These are phyloP conservation scores for Shinisaurus crocodilurus DNA, from an alignment of 2,113 vertebrate genomes.

Conservation along the genomic window DNA sequence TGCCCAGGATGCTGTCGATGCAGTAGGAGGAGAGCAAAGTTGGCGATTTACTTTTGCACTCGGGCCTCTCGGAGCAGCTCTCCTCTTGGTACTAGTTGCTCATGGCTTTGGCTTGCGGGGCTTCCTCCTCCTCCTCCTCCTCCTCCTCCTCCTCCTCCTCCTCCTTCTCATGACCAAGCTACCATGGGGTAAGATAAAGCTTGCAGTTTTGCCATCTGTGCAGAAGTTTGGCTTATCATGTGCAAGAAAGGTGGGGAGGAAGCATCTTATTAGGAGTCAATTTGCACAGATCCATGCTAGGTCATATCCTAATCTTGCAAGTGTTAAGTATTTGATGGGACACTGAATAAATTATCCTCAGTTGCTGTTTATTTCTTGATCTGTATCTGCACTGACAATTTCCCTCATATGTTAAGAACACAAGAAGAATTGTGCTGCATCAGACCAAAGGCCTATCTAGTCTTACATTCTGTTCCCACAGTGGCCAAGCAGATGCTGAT, in stretches of 20 bases:
- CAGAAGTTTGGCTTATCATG: neutral
- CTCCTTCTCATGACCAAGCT: neutral
- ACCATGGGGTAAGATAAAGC: neutral
- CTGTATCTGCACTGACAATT: too few species aligned
- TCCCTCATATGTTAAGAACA: too few species aligned
- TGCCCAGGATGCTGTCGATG: slow-evolving; percentile 98
- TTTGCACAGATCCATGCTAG: neutral
- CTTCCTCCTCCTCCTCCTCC: too few species aligned
- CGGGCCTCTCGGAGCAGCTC: slow-evolving; percentile 85
- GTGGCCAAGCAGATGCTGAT: too few species aligned
- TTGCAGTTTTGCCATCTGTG: neutral
- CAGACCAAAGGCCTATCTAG: too few species aligned
- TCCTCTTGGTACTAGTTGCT: slow-evolving; percentile 94
- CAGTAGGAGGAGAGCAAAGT: slow-evolving; percentile 98
- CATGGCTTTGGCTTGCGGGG: slow-evolving; percentile 80
- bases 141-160: too few species aligned
- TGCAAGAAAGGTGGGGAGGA: neutral
- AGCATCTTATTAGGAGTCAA: too few species aligned
- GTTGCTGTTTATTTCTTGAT: too few species aligned
- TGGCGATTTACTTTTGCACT: slow-evolving; percentile 97
- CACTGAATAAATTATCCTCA: too few species aligned
- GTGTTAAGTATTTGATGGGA: neutral
- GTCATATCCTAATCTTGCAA: neutral
- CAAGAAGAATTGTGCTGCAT: too few species aligned
- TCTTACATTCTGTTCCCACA: too few species aligned